Evolutionary conservation across 2,888 invertebrate species (phyloP).

Genomic region (Amorpha juglandis): DNA sequence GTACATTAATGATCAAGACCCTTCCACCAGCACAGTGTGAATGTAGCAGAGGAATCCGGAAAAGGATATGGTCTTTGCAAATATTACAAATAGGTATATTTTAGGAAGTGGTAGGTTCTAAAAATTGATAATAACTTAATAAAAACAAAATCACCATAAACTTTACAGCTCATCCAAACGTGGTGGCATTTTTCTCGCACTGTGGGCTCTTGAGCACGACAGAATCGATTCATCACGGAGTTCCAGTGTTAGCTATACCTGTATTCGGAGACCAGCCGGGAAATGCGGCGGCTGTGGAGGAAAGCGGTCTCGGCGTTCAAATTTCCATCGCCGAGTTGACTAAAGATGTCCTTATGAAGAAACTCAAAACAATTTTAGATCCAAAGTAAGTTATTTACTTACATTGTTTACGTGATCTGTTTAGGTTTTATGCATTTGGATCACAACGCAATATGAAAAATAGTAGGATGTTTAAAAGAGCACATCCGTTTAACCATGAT

Average conservation of each 20-base stretch:
- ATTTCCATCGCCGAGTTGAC: slow-evolving; percentile 72
- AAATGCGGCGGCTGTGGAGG: slow-evolving; percentile 81
- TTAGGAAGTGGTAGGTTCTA: too few species aligned
- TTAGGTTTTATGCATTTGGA: not conserved
- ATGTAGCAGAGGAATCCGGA: too few species aligned
- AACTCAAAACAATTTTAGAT: slow-evolving; percentile 75
- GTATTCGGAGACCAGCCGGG: slow-evolving; percentile 84
- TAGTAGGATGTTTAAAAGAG: too few species aligned
- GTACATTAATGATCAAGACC: too few species aligned
- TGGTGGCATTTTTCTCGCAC: slow-evolving; percentile 82
- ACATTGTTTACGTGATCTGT: not conserved
- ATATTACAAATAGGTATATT: too few species aligned
- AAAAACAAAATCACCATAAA: too few species aligned
- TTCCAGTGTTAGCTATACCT: slow-evolving; percentile 85
- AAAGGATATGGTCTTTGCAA: too few species aligned
- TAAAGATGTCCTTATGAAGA: slow-evolving; percentile 73
- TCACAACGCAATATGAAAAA: not conserved
- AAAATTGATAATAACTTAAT: too few species aligned
- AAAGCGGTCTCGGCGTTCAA: slow-evolving; percentile 78
- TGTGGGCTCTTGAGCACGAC: slow-evolving; percentile 83
- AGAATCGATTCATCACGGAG: slow-evolving; percentile 84
- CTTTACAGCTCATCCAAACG: slow-evolving; percentile 55
- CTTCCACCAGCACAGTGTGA: too few species aligned
- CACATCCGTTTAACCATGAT: too few species aligned
- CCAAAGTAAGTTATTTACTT: slow-evolving; percentile 69